Evolutionary conservation across 2,113 vertebrate genomes (phyloP).

Genomic region (Sitta europaea): DNA sequence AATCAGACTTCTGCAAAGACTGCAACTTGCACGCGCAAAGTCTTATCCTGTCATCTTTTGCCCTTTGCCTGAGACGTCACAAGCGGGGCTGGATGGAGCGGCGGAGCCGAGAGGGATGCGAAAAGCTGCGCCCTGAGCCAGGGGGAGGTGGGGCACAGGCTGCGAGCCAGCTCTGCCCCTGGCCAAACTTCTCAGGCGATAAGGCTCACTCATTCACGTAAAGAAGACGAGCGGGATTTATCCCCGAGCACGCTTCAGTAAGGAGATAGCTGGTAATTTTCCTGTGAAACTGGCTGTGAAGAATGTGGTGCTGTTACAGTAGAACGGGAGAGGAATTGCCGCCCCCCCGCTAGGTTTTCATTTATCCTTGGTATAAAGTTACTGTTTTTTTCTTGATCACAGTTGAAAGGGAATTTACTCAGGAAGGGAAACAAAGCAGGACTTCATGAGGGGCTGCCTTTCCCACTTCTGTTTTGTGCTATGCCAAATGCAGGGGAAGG

Average conservation of each 20-base stretch:
- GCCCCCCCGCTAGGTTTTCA: rapidly evolving
- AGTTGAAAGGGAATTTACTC: neutral
- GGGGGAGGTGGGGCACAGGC: neutral
- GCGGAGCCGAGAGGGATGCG: rapidly evolving
- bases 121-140: neutral
- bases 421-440: neutral
- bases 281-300: neutral
- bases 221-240: neutral
- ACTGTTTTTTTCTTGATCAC: neutral
- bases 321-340: neutral
- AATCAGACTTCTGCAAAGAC: neutral
- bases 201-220: neutral
- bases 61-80: neutral
- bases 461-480: neutral
- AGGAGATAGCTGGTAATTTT: neutral
- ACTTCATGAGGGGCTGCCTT: neutral
- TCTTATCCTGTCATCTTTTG: neutral
- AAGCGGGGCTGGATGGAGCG: neutral
- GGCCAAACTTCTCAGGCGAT: neutral
- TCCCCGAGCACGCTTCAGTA: neutral
- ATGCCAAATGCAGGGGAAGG: neutral
- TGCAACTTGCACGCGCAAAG: neutral
- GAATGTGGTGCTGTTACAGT: neutral
- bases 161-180: neutral
- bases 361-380: neutral